Evolutionary conservation across 2,888 invertebrate genomes (phyloP).

Genomic region (Drosophila hawaiiensis): DNA sequence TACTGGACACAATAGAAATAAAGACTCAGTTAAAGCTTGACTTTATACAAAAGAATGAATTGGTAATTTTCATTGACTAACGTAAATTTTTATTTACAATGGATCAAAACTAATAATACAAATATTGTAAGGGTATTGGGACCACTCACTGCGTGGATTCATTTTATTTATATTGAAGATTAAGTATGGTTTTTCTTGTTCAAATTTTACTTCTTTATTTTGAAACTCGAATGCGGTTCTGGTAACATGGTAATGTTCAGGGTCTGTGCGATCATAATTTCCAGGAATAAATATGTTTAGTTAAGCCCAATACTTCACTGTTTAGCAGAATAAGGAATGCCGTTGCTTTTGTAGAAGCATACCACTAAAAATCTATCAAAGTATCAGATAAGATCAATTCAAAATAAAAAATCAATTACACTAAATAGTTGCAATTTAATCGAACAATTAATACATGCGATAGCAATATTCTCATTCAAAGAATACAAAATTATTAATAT

Average conservation of each 20-base stretch:
- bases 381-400: neutral
- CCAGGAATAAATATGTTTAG: slow-evolving; percentile 42
- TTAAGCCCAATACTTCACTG: neutral
- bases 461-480: slow-evolving; percentile 67
- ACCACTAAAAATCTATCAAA: neutral
- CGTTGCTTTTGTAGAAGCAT: slow-evolving; percentile 25
- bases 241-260: slow-evolving; percentile 30
- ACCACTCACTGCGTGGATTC: neutral
- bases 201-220: neutral
- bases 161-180: neutral
- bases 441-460: slow-evolving; percentile 79
- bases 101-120: neutral
- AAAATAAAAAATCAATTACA: slow-evolving; percentile 46
- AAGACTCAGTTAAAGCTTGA: neutral
- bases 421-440: slow-evolving; percentile 77
- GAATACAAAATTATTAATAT: slow-evolving; percentile 60
- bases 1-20: slow-evolving; percentile 29
- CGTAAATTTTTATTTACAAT: neutral
- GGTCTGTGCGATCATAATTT: slow-evolving; percentile 21
- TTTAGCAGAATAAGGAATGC: neutral
- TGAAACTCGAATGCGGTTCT: slow-evolving; percentile 49
- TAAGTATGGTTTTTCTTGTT: neutral
- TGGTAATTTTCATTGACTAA: neutral
- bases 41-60: neutral
- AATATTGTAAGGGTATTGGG: neutral